Conservation (phyloP, 2,888 invertebrate genomes). For the Phorcus lineatus region DNA sequence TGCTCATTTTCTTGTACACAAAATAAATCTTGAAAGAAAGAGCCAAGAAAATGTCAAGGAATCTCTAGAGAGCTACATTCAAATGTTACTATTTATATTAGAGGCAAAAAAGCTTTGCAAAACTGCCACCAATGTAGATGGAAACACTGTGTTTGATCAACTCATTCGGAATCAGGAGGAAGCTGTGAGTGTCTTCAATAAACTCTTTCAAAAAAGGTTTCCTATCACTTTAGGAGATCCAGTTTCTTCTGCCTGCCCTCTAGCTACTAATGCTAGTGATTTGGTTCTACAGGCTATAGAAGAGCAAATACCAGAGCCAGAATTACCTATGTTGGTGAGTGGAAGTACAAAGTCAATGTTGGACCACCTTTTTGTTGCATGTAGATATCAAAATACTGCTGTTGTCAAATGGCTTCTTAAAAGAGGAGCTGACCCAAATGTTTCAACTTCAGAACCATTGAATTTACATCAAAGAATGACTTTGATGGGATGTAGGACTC, state of each 20-base stretch:
- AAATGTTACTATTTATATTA: background rate
- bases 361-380: background rate
- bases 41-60: no score
- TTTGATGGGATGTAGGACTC: no score
- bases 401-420: background rate
- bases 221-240: background rate
- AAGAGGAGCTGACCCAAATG: background rate
- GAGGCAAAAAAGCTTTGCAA: background rate
- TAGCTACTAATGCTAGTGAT: no score
- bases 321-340: no score
- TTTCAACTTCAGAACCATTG: background rate
- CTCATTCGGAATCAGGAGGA: background rate
- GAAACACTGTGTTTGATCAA: background rate
- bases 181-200: background rate
- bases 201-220: background rate
- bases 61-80: background rate
- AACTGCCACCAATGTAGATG: no score
- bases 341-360: no score
- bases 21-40: background rate
- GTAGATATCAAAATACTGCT: background rate
- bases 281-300: no score
- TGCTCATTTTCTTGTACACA: background rate
- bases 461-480: no score
- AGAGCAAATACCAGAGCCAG: no score
- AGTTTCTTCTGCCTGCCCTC: no score